Evolutionary conservation across 2,888 invertebrate species (phyloP), one percentile per base, ranked within the genome.

Genomic region (Amphipoea lucens): DNA sequence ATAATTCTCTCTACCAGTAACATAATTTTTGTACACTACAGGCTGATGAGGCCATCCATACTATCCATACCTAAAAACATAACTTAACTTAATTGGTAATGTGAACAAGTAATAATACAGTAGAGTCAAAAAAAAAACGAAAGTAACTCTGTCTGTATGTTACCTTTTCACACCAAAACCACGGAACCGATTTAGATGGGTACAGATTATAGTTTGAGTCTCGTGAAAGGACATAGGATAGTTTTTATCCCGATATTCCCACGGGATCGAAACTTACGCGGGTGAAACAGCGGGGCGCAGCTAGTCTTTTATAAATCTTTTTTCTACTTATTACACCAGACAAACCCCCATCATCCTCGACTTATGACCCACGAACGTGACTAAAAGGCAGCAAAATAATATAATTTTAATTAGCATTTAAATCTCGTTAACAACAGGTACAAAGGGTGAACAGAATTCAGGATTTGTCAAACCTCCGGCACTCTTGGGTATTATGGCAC

Each of bases 391-490:
- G 71, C 62, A 66, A 67, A 80, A 63, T 77, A 29, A 83, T 85
- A 81, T 76, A 68, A 60, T 85, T 81, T 81, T 87, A 79, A 87
- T 83, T 85, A 86, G 78, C 82, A 85, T 87, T 87, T 85, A 80
- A 79, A 78, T 45, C 83, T 78, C 83, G 80, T 88, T 87, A 85
- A 80, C 79, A 81, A 79, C 75, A 70, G 82, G 82, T 83, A 83
- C 75, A 79, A 80, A 78, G 70, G 69, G 69, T 17, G 71, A 79
- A 83, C 77, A 84, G 81, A 78, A 85, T 81, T 85, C 66, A 66
- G 90, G 84, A 87, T 88, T 90, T 86, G 86, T 81, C 82, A 78
- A 89, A 88, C 82, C 90, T 85, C 70, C 72, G 29, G 66, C 73
- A 78, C 80, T 83, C 70, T 74, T 42, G 78, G 84, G 83, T 81